A percentile compares a stretch with the other conserved stretches of the same genome.
These are phyloP conservation scores for Campopleginae sp. DNA, from an alignment of 2,888 invertebrate species.

Conservation along the genomic window DNA sequence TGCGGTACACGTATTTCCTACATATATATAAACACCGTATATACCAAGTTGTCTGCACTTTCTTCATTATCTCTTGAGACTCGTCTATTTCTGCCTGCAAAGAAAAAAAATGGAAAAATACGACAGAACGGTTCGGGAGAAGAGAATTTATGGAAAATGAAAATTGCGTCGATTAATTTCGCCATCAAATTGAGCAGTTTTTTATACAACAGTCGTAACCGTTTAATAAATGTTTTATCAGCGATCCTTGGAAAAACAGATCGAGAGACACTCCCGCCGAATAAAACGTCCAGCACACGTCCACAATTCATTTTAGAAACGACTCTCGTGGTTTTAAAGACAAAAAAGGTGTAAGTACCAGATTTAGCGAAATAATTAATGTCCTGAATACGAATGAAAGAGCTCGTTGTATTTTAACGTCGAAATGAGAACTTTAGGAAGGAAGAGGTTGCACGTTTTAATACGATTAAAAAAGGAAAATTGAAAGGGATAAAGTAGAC, in stretches of 20 bases:
- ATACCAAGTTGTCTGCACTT: slow-evolving; percentile 8
- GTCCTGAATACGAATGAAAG: neutral
- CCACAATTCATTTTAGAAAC: neutral
- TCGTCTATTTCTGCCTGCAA: neutral
- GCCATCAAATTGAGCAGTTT: neutral
- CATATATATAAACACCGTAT: neutral
- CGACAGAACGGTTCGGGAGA: neutral
- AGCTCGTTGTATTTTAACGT: neutral
- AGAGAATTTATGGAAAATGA: neutral
- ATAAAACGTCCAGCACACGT: neutral
- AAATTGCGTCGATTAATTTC: neutral
- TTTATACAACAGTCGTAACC: no score
- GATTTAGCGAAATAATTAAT: neutral
- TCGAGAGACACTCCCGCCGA: no score
- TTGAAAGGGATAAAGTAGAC: neutral
- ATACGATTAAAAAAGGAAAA: neutral
- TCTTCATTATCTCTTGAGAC: neutral
- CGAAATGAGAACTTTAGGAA: neutral
- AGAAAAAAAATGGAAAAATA: neutral
- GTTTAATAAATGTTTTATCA: no score
- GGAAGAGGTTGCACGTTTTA: neutral
- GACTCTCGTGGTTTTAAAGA: neutral
- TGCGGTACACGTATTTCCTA: neutral
- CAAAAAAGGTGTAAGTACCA: neutral
- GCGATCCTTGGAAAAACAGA: no score